Conservation (phyloP, 1,140 invertebrate genomes). For the Aphidius ervi region DNA sequence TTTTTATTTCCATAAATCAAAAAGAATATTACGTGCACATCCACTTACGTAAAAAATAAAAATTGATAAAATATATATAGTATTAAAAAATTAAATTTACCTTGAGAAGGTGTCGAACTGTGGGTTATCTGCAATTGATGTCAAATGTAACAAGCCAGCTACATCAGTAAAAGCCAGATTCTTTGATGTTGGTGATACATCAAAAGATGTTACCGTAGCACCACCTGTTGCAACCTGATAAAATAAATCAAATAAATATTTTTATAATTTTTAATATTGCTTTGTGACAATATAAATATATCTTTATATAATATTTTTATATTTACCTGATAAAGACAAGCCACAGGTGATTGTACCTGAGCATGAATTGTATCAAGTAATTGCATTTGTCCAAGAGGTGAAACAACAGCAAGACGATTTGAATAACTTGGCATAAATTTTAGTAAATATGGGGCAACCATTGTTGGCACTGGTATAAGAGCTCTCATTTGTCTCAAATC, state of each 20-base stretch:
- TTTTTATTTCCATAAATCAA: too few species aligned
- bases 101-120: conserved; percentile 76
- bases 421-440: conserved; percentile 87
- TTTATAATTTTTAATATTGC: too few species aligned
- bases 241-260: conserved; percentile 11
- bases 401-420: conserved; percentile 82
- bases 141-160: conserved; percentile 71
- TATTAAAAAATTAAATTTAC: conserved; percentile 32
- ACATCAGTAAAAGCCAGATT: conserved; percentile 86
- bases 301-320: too few species aligned
- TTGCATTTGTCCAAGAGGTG: conserved; percentile 85
- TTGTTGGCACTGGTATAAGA: conserved; percentile 73
- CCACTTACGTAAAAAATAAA: conserved; percentile 83
- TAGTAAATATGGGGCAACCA: conserved; percentile 79
- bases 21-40: conserved; percentile 55
- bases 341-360: conserved; percentile 46
- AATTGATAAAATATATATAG: neutral
- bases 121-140: conserved; percentile 62
- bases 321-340: conserved; percentile 63
- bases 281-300: too few species aligned
- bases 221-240: conserved; percentile 67
- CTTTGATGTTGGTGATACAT: conserved; percentile 83
- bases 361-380: conserved; percentile 74
- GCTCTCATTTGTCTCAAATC: conserved; percentile 84
- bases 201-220: conserved; percentile 74